Percentiles rank a stretch among this genome's conserved stretches.
Conservation (phyloP, 1,140 invertebrate genomes). For the Antheraea pernyi region DNA sequence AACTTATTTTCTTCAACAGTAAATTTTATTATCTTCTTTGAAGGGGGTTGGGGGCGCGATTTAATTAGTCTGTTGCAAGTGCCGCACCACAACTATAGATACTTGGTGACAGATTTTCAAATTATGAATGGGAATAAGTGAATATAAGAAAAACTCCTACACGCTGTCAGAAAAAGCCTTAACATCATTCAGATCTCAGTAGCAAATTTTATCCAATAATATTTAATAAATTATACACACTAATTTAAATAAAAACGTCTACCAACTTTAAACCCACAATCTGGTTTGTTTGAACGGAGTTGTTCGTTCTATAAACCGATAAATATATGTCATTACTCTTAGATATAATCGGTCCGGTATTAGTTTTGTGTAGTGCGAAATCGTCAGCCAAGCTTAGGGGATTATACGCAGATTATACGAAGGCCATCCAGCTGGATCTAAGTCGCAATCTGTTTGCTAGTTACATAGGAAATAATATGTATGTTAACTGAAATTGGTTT, state of each 20-base stretch:
- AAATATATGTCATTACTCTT: not conserved
- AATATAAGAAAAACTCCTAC: too few relatives aligned
- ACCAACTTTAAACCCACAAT: not conserved
- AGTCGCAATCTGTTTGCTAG: not conserved
- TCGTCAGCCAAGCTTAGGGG: not conserved
- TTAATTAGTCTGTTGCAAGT: too few relatives aligned
- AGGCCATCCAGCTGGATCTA: not conserved
- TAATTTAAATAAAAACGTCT: not conserved
- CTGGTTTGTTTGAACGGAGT: not conserved
- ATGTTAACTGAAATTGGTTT: not conserved
- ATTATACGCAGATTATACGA: not conserved
- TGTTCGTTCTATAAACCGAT: not conserved
- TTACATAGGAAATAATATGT: not conserved
- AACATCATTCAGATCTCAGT: too few relatives aligned
- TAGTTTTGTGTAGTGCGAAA: not conserved
- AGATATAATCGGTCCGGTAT: not conserved
- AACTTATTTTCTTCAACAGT: too few relatives aligned
- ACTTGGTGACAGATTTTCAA: too few relatives aligned
- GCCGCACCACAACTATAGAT: too few relatives aligned
- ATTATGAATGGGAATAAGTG: too few relatives aligned
- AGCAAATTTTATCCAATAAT: not conserved
- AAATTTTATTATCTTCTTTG: too few relatives aligned
- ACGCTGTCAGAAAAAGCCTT: too few relatives aligned
- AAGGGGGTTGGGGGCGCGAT: too few relatives aligned
- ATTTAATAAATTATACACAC: not conserved